These are phyloP conservation scores for Morone saxatilis DNA, from an alignment of 2,113 vertebrate species.

Conservation along the genomic window DNA sequence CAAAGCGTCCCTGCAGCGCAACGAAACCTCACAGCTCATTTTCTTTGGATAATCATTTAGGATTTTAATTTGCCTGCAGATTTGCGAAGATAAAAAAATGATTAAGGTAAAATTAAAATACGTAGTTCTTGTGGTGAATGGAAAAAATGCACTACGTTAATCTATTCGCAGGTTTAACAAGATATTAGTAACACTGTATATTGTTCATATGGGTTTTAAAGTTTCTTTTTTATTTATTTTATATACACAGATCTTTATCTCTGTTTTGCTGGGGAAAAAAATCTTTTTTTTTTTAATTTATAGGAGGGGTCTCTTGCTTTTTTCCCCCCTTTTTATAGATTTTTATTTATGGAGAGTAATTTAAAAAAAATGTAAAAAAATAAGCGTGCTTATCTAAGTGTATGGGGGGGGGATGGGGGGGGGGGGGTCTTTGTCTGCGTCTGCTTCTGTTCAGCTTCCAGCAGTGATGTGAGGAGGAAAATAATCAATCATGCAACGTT, in stretches of 20 bases:
- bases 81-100: conserved; percentile 38
- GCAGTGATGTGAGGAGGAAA: conserved; percentile 19
- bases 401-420: conserved; percentile 1
- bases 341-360: conserved; percentile 84
- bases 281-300: conserved; percentile 82
- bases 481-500: background rate
- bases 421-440: conserved; percentile 32
- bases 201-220: conserved; percentile 77
- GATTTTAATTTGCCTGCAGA: conserved; percentile 67
- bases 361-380: conserved; percentile 44
- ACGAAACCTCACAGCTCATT: conserved; percentile 13
- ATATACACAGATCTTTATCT: conserved; percentile 84
- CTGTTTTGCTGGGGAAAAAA: conserved; percentile 71
- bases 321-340: conserved; percentile 52
- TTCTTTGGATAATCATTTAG: conserved; percentile 20
- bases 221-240: conserved; percentile 84
- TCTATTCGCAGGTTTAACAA: conserved; percentile 66
- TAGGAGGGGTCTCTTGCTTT: conserved; percentile 54
- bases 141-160: conserved; percentile 77
- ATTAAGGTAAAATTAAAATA: conserved; percentile 7
- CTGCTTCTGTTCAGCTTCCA: conserved; percentile 28
- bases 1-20: background rate
- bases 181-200: conserved; percentile 82
- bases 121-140: conserved; percentile 64
- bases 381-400: conserved; percentile 41